phyloP scores from a whole-genome alignment of 1,140 invertebrate genomes.

The Schlechtendalia chinensis region DNA sequence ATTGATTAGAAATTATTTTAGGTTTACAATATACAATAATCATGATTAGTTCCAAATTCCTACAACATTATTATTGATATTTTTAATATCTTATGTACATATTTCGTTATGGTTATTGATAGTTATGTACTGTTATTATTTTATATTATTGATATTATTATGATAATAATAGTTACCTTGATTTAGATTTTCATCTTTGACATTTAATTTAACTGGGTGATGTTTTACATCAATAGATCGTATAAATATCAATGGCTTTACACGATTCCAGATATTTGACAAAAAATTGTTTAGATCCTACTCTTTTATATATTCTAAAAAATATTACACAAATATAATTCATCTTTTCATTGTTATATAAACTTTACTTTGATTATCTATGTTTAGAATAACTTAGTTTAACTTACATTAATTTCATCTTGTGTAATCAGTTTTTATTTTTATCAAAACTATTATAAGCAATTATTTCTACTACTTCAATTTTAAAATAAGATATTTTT shows the following conservation, averaged over 20 bases:
- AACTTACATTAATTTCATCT: conserved; percentile 72
- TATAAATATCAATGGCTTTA: background rate
- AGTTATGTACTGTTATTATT: background rate
- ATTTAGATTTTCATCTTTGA: background rate
- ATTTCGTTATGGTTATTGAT: background rate
- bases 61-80: background rate
- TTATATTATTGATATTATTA: no score
- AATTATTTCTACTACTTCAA: conserved; percentile 77
- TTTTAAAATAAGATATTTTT: conserved; percentile 56
- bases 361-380: no score
- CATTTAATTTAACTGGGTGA: background rate
- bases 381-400: background rate
- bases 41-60: background rate
- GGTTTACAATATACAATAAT: conserved; percentile 11
- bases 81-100: background rate
- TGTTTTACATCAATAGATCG: background rate
- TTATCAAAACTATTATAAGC: conserved; percentile 77
- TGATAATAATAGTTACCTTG: background rate
- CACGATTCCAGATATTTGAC: conserved; percentile 10
- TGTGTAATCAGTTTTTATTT: conserved; percentile 81
- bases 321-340: conserved; percentile 9
- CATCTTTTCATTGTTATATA: background rate
- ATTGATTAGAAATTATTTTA: background rate
- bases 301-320: conserved; percentile 18
- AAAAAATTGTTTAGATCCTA: background rate